These are phyloP conservation scores for Myopa tessellatipennis DNA, from an alignment of 2,888 invertebrate genomes.

Conservation along the genomic window DNA sequence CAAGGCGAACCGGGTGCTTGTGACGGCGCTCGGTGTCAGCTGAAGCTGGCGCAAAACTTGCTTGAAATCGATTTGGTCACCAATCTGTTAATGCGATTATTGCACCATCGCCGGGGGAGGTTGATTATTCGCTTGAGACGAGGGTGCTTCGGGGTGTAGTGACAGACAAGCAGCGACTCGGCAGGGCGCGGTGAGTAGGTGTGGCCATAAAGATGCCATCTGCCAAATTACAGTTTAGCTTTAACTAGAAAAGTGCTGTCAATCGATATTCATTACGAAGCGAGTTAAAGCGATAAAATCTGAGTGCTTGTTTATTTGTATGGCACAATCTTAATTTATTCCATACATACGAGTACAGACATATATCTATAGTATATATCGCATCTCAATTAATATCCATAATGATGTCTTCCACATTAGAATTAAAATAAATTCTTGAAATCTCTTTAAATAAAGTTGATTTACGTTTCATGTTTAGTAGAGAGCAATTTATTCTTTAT, in stretches of 20 bases:
- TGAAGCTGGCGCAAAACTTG: conserved; percentile 25
- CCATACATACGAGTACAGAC: too few species aligned
- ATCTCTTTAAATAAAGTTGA: too few species aligned
- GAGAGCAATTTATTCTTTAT: too few species aligned
- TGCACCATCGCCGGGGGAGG: background rate
- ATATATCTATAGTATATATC: too few species aligned
- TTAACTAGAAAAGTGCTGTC: conserved; percentile 21
- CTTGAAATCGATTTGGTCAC: conserved; percentile 56
- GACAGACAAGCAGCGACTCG: too few species aligned
- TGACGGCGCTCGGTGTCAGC: background rate
- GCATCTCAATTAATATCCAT: too few species aligned
- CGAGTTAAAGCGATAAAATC: background rate
- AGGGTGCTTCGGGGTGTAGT: background rate
- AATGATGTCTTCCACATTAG: too few species aligned
- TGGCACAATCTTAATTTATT: background rate
- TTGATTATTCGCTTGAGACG: background rate
- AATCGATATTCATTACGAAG: background rate
- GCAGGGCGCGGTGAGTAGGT: background rate
- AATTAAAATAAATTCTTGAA: too few species aligned
- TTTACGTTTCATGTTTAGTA: too few species aligned
- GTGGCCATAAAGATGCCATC: background rate
- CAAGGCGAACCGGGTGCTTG: background rate
- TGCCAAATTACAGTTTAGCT: conserved; percentile 22
- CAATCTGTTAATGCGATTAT: conserved; percentile 58
- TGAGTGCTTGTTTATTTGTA: background rate